Conservation (phyloP, 2,113 vertebrate genomes). For the Numida meleagris region DNA sequence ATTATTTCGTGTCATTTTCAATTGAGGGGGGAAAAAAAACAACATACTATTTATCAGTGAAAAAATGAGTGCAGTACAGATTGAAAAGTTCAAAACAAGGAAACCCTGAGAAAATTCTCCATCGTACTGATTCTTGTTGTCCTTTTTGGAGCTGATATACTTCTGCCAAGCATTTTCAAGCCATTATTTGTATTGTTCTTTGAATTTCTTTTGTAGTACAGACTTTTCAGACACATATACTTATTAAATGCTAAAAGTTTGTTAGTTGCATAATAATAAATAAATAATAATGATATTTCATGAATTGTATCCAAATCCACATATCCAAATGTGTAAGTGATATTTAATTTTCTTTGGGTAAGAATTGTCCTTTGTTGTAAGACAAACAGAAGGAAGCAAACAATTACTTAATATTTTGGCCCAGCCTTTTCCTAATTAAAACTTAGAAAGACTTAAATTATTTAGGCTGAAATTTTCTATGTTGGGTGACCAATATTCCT, state of each 20-base stretch:
- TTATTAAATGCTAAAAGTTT: conserved; percentile 44
- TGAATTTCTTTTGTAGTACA: conserved; percentile 44
- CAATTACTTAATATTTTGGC: background rate
- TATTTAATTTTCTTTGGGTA: background rate
- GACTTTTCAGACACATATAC: conserved; percentile 58
- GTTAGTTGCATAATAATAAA: too few relatives aligned
- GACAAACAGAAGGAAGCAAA: background rate
- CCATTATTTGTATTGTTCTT: conserved; percentile 57
- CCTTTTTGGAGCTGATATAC: conserved; percentile 41
- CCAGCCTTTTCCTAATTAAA: background rate
- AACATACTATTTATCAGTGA: conserved; percentile 35
- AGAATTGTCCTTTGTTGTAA: background rate
- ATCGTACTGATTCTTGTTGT: conserved; percentile 2
- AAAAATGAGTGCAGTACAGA: background rate
- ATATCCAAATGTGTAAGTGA: background rate
- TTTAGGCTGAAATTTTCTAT: background rate
- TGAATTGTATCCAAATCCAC: background rate
- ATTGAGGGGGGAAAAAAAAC: background rate
- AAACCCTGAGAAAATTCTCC: background rate
- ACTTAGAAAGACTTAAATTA: background rate
- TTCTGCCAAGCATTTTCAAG: conserved; percentile 28
- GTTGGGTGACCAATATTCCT: background rate
- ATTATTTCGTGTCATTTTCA: background rate
- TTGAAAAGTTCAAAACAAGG: background rate
- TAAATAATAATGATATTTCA: background rate